Percentiles rank a stretch among this genome's conserved stretches.
These are phyloP conservation scores for Diaprepes abbreviatus DNA, from an alignment of 2,888 invertebrate genomes.

Conservation along the genomic window DNA sequence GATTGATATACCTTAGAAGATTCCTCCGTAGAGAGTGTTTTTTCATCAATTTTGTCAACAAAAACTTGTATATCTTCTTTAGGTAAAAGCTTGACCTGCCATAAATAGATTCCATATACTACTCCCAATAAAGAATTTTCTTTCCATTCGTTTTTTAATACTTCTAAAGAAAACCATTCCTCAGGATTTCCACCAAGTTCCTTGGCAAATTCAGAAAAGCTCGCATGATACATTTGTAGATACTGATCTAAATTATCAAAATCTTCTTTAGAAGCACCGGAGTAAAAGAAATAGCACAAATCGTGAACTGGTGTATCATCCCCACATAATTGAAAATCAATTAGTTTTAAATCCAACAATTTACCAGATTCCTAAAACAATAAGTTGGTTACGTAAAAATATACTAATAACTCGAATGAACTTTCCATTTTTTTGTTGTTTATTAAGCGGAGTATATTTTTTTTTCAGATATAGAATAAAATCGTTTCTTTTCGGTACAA, in stretches of 20 bases:
- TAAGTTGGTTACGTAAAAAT: too few species aligned
- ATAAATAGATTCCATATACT: constrained; percentile 19
- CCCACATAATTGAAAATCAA: constrained; percentile 50
- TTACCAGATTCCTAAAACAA: constrained; percentile 45
- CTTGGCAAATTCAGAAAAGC: constrained; percentile 11
- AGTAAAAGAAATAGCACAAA: constrained; percentile 57
- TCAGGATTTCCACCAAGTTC: constrained; percentile 24
- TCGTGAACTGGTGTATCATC: constrained; percentile 55
- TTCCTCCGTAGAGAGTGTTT: not conserved
- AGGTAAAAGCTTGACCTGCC: constrained; percentile 29
- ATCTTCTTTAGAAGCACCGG: too few species aligned
- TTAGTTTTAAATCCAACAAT: constrained; percentile 46
- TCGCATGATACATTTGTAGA: constrained; percentile 41
- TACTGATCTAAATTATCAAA: constrained; percentile 36
- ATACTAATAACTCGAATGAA: too few species aligned
- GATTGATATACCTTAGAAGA: not conserved
- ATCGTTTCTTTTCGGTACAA: too few species aligned
- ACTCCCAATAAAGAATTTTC: constrained; percentile 37
- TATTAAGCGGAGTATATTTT: too few species aligned
- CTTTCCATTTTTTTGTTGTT: too few species aligned
- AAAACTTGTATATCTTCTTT: constrained; percentile 21
- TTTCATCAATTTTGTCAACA: not conserved
- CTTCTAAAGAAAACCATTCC: constrained; percentile 32
- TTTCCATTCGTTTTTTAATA: constrained; percentile 45
- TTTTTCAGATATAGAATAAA: too few species aligned